Evolutionary conservation across 2,888 invertebrate species (phyloP).

Genomic region (Horisme vitalbata): DNA sequence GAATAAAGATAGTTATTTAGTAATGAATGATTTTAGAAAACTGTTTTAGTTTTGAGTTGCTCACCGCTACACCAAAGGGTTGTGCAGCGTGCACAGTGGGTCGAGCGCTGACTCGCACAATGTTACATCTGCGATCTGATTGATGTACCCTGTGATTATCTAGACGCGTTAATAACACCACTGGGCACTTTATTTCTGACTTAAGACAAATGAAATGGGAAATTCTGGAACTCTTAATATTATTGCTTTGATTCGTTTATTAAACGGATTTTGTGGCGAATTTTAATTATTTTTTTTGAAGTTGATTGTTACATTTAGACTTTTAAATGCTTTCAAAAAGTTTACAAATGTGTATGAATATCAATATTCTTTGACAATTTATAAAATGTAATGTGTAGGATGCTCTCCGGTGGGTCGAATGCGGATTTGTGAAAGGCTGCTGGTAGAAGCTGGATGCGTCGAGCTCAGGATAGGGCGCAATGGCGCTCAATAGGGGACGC

Average conservation of each 20-base stretch:
- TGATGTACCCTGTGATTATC: constrained; percentile 83
- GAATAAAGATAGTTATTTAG: no score
- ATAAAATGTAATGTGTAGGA: no score
- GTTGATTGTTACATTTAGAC: neutral
- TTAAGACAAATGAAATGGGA: constrained; percentile 82
- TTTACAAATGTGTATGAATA: no score
- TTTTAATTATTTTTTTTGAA: constrained; percentile 48
- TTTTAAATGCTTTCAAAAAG: no score
- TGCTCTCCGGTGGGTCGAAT: no score
- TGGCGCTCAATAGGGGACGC: no score
- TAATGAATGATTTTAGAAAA: constrained; percentile 50
- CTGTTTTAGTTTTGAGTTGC: constrained; percentile 65
- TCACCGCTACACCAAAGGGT: constrained; percentile 81
- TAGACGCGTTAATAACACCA: constrained; percentile 83
- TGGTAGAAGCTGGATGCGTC: no score
- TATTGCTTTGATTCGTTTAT: constrained; percentile 79
- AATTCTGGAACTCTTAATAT: constrained; percentile 79
- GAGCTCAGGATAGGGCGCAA: no score
- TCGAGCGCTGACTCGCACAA: constrained; percentile 80
- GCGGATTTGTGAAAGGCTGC: no score
- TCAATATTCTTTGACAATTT: no score
- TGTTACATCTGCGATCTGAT: constrained; percentile 80
- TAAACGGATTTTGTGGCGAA: constrained; percentile 56
- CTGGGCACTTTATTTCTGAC: constrained; percentile 80
- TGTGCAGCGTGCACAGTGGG: constrained; percentile 77